phyloP scores from a whole-genome alignment of 2,888 invertebrate genomes.

The Diachrysia chrysitis region DNA sequence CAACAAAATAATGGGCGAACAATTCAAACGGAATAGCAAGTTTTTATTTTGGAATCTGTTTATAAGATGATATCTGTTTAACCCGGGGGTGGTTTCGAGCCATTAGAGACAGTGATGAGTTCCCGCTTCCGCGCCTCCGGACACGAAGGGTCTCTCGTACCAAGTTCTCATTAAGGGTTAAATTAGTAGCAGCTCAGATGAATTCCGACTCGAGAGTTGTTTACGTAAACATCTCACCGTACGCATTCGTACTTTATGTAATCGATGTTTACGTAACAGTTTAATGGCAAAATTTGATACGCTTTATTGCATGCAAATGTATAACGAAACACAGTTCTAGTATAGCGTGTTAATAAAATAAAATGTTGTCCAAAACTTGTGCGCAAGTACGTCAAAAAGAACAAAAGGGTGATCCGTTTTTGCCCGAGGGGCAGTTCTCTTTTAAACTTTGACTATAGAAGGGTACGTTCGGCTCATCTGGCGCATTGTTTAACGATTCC shows the following conservation, averaged over 20 bases:
- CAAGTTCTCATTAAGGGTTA: conserved; percentile 80
- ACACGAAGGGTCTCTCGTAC: conserved; percentile 73
- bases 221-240: conserved; percentile 70
- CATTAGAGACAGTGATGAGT: conserved; percentile 83
- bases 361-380: conserved; percentile 43
- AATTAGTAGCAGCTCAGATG: conserved; percentile 76
- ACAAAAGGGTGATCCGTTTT: conserved; percentile 73
- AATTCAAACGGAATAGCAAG: conserved; percentile 52
- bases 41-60: conserved; percentile 70
- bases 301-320: conserved; percentile 34
- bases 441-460: conserved; percentile 80
- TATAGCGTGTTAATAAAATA: conserved; percentile 31
- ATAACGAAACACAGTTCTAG: conserved; percentile 21
- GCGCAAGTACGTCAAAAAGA: conserved; percentile 65
- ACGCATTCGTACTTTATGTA: conserved; percentile 61
- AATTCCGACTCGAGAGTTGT: conserved; percentile 70
- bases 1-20: conserved; percentile 61
- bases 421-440: conserved; percentile 78
- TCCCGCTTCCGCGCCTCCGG: conserved; percentile 82
- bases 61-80: conserved; percentile 77
- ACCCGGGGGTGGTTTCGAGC: conserved; percentile 77
- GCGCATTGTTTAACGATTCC: conserved; percentile 84
- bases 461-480: conserved; percentile 78
- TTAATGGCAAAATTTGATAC: conserved; percentile 56
- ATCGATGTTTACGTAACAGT: conserved; percentile 59